phyloP scores from a whole-genome alignment of 2,113 vertebrate species.

The Hyperopisus bebe region DNA sequence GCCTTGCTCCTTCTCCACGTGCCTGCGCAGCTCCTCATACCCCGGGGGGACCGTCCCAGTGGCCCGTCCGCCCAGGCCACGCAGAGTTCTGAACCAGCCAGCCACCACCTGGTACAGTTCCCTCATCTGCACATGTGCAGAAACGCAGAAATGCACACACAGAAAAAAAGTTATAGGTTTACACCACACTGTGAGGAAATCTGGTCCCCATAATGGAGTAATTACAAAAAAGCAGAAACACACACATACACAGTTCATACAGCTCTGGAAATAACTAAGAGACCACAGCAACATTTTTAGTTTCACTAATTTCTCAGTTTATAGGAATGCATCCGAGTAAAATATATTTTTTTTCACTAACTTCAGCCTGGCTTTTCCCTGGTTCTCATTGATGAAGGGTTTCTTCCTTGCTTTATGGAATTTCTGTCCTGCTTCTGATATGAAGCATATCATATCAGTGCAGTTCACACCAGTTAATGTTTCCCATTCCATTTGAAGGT shows the following conservation, averaged over 20 bases:
- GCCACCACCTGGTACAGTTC: constrained; percentile 60
- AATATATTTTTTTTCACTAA: too few species aligned
- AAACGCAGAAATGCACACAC: neutral
- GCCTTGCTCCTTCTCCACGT: constrained; percentile 65
- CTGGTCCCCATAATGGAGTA: neutral
- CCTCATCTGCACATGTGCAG: constrained; percentile 62
- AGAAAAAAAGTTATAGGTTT: neutral
- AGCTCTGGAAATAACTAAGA: too few species aligned
- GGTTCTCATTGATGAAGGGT: too few species aligned
- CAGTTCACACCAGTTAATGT: too few species aligned
- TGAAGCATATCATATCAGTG: too few species aligned
- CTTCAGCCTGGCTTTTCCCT: too few species aligned
- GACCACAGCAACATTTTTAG: too few species aligned
- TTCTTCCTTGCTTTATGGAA: too few species aligned
- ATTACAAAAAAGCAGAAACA: neutral
- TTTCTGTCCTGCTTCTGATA: too few species aligned
- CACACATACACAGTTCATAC: neutral
- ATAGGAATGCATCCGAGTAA: too few species aligned
- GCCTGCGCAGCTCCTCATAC: constrained; percentile 43
- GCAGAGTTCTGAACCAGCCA: constrained; percentile 57
- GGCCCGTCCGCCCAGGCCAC: constrained; percentile 19
- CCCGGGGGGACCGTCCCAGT: constrained; percentile 29
- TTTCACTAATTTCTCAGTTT: too few species aligned
- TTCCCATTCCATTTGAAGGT: too few species aligned
- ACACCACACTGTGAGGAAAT: neutral